A percentile compares a stretch with the other conserved stretches of the same genome.
phyloP scores from a whole-genome alignment of 2,888 invertebrate species.

The Drosophila macrothrix region DNA sequence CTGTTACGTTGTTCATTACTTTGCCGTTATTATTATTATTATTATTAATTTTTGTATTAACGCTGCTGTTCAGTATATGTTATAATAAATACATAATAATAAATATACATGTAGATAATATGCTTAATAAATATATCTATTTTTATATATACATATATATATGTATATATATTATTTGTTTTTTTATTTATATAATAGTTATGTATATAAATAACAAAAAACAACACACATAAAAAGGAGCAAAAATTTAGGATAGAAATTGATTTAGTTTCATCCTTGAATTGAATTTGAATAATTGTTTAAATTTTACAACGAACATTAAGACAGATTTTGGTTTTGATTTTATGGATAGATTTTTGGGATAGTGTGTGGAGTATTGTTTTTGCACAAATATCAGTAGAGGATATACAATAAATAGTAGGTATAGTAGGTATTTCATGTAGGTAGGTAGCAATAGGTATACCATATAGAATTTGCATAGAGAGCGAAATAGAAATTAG shows the following conservation, averaged over 20 bases:
- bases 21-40: slow-evolving; percentile 40
- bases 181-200: slow-evolving; percentile 76
- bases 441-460: slow-evolving; percentile 36
- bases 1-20: slow-evolving; percentile 67
- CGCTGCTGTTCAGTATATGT: slow-evolving; percentile 72
- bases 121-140: slow-evolving; percentile 80
- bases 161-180: slow-evolving; percentile 17
- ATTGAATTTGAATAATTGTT: slow-evolving; percentile 59
- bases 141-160: slow-evolving; percentile 61
- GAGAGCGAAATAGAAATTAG: slow-evolving; percentile 51
- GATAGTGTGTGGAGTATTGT: slow-evolving; percentile 68
- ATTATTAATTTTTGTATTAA: slow-evolving; percentile 46
- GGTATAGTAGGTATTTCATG: slow-evolving; percentile 48
- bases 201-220: slow-evolving; percentile 83
- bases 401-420: slow-evolving; percentile 58
- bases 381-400: slow-evolving; percentile 72
- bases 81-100: slow-evolving; percentile 82
- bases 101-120: slow-evolving; percentile 83
- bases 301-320: slow-evolving; percentile 69
- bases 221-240: slow-evolving; percentile 83
- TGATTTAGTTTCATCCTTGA: slow-evolving; percentile 46
- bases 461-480: slow-evolving; percentile 45
- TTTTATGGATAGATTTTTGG: slow-evolving; percentile 31
- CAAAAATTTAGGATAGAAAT: slow-evolving; percentile 70
- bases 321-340: slow-evolving; percentile 40